These are phyloP conservation scores for Bombus confusus DNA, from an alignment of 1,140 invertebrate species.

Conservation along the genomic window DNA sequence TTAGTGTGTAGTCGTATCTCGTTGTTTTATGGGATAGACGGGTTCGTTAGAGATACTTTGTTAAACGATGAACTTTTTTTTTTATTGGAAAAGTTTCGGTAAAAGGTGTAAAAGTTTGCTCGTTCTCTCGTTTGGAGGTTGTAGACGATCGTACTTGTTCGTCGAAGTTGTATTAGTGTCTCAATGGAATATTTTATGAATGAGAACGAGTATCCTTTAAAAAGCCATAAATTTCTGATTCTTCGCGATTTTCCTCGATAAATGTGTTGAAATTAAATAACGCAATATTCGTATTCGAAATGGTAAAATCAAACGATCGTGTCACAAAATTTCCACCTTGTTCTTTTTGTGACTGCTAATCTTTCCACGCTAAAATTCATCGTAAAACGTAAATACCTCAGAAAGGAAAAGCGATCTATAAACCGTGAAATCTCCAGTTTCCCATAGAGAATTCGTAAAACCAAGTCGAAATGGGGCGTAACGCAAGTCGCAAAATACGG, in stretches of 20 bases:
- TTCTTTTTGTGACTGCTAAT: background rate
- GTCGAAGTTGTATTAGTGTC: background rate
- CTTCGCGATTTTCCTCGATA: background rate
- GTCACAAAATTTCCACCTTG: too few species aligned
- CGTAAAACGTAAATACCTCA: background rate
- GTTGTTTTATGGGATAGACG: too few species aligned
- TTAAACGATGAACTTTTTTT: background rate
- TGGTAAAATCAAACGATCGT: background rate
- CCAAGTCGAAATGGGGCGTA: background rate
- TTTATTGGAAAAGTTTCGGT: slow-evolving; percentile 7
- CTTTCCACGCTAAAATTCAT: background rate
- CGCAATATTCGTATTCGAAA: background rate
- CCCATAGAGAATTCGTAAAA: background rate
- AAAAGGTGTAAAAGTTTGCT: background rate
- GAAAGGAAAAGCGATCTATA: background rate
- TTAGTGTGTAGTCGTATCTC: background rate
- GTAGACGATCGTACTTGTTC: background rate
- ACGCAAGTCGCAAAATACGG: background rate
- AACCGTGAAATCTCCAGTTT: background rate
- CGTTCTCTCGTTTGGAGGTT: background rate
- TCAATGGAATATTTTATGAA: slow-evolving; percentile 12
- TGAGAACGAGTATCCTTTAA: background rate
- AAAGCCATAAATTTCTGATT: background rate
- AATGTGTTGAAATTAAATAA: background rate
- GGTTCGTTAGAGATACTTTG: background rate